Conservation (phyloP, 2,113 vertebrate genomes). For the Lepisosteus osseus region DNA sequence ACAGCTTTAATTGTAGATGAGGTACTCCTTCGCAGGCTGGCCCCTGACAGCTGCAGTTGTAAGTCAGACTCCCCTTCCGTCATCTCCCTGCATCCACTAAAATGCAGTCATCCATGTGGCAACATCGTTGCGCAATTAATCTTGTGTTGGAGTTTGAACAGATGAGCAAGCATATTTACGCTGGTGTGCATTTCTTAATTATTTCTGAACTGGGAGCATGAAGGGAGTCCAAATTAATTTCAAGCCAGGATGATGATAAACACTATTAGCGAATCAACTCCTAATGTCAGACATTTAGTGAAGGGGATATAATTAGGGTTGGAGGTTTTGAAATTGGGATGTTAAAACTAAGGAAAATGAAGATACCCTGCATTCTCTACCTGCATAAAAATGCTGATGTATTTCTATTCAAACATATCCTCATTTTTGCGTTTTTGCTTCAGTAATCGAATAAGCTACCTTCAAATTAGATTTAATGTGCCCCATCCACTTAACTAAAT, state of each 20-base stretch:
- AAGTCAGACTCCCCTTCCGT: not conserved
- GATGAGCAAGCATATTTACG: constrained; percentile 13
- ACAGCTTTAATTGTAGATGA: not conserved
- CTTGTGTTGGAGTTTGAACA: constrained; percentile 6
- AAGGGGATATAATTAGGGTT: constrained; percentile 4
- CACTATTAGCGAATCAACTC: constrained; percentile 23
- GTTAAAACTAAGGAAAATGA: not conserved
- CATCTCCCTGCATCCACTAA: not conserved
- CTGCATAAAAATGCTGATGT: not conserved
- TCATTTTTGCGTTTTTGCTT: too few relatives aligned
- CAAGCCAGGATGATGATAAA: constrained; percentile 28
- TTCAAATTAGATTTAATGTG: too few relatives aligned
- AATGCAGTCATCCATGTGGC: constrained; percentile 14
- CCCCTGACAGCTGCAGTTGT: not conserved
- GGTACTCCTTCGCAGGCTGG: not conserved
- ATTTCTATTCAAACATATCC: too few relatives aligned
- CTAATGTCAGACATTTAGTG: not conserved
- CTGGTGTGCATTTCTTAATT: constrained; percentile 21
- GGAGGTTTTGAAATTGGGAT: not conserved
- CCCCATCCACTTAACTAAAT: too few relatives aligned
- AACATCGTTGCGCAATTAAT: constrained; percentile 14
- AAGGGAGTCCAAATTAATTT: constrained; percentile 28
- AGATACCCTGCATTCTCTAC: too few relatives aligned
- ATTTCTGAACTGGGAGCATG: constrained; percentile 24
- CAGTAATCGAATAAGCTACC: too few relatives aligned